A percentile compares a stretch with the other conserved stretches of the same genome.
phyloP scores from a whole-genome alignment of 2,888 invertebrate genomes.

The Nomada fucata region DNA sequence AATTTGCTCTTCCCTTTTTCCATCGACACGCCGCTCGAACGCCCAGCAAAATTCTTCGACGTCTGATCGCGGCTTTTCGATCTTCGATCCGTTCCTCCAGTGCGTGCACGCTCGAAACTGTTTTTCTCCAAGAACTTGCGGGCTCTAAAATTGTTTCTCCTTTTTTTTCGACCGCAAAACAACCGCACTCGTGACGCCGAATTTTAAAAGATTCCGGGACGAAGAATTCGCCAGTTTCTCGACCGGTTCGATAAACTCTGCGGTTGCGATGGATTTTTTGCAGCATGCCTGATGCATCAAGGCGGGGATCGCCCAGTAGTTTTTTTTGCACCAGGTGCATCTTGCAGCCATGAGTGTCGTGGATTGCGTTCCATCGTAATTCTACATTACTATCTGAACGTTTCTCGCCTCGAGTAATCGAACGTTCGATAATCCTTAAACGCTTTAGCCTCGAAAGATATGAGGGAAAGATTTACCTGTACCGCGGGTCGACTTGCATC shows the following conservation, averaged over 20 bases:
- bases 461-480: conserved; percentile 71
- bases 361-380: conserved; percentile 18
- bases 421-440: neutral
- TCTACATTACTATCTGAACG: neutral
- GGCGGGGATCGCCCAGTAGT: conserved; percentile 42
- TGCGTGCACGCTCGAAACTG: neutral
- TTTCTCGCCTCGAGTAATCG: neutral
- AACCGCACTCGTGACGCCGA: neutral
- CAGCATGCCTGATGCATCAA: conserved; percentile 31
- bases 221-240: conserved; percentile 43
- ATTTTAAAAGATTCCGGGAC: conserved; percentile 17
- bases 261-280: conserved; percentile 34
- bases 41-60: conserved; percentile 6
- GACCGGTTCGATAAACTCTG: conserved; percentile 61
- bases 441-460: neutral
- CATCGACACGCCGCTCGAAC: neutral
- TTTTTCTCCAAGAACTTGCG: neutral
- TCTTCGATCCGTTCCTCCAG: neutral
- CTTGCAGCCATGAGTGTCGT: conserved; percentile 53
- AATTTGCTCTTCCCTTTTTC: conserved; percentile 30
- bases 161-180: neutral
- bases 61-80: neutral
- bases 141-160: neutral
- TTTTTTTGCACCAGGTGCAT: conserved; percentile 65
- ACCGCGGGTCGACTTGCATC: conserved; percentile 81